phyloP scores from a whole-genome alignment of 1,140 invertebrate species.

The Musca domestica region DNA sequence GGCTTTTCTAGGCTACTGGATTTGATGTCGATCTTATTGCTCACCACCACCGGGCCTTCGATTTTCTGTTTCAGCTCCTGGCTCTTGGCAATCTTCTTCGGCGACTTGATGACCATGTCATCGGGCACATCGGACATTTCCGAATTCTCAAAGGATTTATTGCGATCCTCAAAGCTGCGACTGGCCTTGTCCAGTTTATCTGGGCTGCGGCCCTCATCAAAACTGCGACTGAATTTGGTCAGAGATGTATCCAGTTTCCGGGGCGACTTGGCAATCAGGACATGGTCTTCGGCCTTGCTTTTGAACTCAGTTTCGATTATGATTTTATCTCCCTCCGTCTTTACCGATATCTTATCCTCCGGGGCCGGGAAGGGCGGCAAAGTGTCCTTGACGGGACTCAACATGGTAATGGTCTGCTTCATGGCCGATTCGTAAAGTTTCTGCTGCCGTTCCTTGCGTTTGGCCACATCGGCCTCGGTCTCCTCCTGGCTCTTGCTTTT shows the following conservation, averaged over 20 bases:
- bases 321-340: constrained; percentile 64
- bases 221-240: constrained; percentile 66
- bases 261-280: constrained; percentile 69
- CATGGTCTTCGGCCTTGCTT: constrained; percentile 63
- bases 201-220: constrained; percentile 61
- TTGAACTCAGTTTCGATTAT: constrained; percentile 64
- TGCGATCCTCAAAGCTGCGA: constrained; percentile 62
- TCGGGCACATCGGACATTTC: constrained; percentile 58
- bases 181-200: constrained; percentile 59
- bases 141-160: constrained; percentile 61
- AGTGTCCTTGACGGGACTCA: constrained; percentile 67
- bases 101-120: constrained; percentile 58
- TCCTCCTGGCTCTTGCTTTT: constrained; percentile 68
- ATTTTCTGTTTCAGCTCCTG: constrained; percentile 64
- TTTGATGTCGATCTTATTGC: constrained; percentile 57
- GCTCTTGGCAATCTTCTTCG: constrained; percentile 61
- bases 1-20: constrained; percentile 62
- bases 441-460: constrained; percentile 68
- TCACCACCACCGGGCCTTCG: constrained; percentile 62
- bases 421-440: constrained; percentile 69
- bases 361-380: constrained; percentile 66
- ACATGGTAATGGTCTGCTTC: constrained; percentile 67
- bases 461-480: constrained; percentile 65
- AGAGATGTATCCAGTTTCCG: constrained; percentile 66
- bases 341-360: constrained; percentile 65